Evolutionary conservation across 2,113 vertebrate genomes (phyloP).

Genomic region (Gavialis gangeticus): DNA sequence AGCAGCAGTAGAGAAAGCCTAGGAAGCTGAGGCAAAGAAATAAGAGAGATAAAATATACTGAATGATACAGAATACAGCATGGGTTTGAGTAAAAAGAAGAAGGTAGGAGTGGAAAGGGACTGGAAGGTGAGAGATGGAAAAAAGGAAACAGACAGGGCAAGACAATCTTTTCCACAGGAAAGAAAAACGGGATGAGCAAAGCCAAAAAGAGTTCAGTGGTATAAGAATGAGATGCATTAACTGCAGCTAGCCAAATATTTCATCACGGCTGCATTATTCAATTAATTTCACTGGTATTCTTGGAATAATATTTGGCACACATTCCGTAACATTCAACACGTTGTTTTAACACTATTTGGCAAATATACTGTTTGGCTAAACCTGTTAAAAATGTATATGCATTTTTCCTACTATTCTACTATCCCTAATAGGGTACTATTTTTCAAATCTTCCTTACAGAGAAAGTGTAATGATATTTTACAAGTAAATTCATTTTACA

Average conservation of each 20-base stretch:
- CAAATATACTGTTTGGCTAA: background rate
- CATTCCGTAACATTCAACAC: constrained; percentile 10
- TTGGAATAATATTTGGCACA: constrained; percentile 10
- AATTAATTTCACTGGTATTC: background rate
- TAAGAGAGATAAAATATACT: accelerated
- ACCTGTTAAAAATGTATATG: background rate
- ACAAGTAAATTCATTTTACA: background rate
- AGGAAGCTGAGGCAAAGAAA: accelerated
- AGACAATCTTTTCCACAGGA: no score
- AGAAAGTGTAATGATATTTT: background rate
- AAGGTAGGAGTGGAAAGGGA: background rate
- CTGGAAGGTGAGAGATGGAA: background rate
- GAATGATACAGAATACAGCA: background rate
- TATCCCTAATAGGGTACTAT: accelerated
- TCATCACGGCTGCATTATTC: background rate
- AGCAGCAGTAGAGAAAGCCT: background rate
- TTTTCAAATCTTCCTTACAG: background rate
- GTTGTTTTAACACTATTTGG: background rate
- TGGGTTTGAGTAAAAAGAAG: accelerated
- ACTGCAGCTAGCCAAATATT: background rate
- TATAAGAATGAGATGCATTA: background rate
- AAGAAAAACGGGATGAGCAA: accelerated
- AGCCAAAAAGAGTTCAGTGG: background rate
- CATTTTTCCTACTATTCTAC: background rate
- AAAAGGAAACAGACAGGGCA: background rate